Base-by-base conservation (phyloP, 2,888 invertebrate species). In the Sinopyrophorus schimmeli region DNA sequence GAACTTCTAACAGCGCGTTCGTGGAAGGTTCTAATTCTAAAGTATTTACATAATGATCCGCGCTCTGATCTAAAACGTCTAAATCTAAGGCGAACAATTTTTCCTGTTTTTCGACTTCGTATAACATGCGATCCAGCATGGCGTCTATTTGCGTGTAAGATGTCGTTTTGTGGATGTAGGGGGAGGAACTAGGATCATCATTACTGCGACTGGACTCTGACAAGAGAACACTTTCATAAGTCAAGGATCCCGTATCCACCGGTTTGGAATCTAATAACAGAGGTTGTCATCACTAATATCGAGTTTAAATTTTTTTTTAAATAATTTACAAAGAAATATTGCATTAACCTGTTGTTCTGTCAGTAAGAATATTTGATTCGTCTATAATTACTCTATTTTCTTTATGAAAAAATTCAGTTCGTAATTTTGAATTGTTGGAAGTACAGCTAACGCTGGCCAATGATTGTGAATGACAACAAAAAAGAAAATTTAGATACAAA, bases 81-180 rank as follows among this genome's bases (percentile, higher is more conserved):
- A 70, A 54, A 54, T 72, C 70, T 47, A 70, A 58, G 21, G 64
- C 59, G 35, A 71, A 66, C 7, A 72, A 35, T 47, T 68, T 62
- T 50, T 73, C 70, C 57, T 73, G 70, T 47, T 69, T 60, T 38
- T 74, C 73, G 1, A 74, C 72, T 62, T 74, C 73, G n/a, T 59
- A 58, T 14, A 75, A 58, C 71, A 75, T 74, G 41, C 67, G 66
- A 38, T 75, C 74, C 20, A 76, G 58, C 62, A 74, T 71, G 3
- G 64, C 69, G 43, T 74, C 73, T 23, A 75, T 71, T 60, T 75
- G 67, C 30, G 68, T 66, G 44, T 74, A 73, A 12, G 71, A 71
- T n/a, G 61, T 60, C 23, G 58, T 59, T 55, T 64, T 62, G 34
- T 59, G 56, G 3, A 41, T 15, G 30, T 31, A 14, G 35, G 47